Conservation (phyloP, 1,140 invertebrate genomes). For the Drosophila teissieri region DNA sequence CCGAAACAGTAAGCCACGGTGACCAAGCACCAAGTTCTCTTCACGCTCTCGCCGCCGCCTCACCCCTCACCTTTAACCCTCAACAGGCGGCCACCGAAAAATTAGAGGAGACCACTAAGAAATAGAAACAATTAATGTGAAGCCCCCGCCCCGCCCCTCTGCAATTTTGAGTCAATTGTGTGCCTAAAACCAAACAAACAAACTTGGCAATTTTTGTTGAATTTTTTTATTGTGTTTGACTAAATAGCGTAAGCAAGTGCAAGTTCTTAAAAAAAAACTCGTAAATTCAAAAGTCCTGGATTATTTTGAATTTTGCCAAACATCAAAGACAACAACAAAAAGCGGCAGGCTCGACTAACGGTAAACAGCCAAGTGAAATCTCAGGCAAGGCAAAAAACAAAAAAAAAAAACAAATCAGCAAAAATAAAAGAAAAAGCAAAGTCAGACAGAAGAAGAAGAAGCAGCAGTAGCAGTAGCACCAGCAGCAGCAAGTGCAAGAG, state of each 20-base stretch:
- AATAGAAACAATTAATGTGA: constrained; percentile 18
- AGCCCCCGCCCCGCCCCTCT: constrained; percentile 1
- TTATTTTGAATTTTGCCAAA: constrained; percentile 78
- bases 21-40: constrained; percentile 30
- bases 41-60: constrained; percentile 11
- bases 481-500: constrained; percentile 35
- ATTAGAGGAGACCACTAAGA: constrained; percentile 7
- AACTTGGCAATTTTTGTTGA: constrained; percentile 24
- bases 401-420: constrained; percentile 1
- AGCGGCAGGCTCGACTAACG: constrained; percentile 36
- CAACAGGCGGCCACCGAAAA: constrained; percentile 30
- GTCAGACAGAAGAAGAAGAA: constrained; percentile 30
- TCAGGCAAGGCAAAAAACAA: constrained; percentile 42
- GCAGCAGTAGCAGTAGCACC: constrained; percentile 15
- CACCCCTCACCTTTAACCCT: constrained; percentile 13
- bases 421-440: constrained; percentile 40
- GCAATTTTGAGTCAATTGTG: constrained; percentile 56
- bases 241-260: constrained; percentile 3
- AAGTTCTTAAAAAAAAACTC: background rate
- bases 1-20: background rate
- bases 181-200: constrained; percentile 39
- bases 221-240: constrained; percentile 58
- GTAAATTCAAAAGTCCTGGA: constrained; percentile 82
- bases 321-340: constrained; percentile 16
- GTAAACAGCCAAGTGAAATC: constrained; percentile 71